Evolutionary conservation across 2,113 vertebrate genomes (phyloP).

Genomic region (Pelobates fuscus): DNA sequence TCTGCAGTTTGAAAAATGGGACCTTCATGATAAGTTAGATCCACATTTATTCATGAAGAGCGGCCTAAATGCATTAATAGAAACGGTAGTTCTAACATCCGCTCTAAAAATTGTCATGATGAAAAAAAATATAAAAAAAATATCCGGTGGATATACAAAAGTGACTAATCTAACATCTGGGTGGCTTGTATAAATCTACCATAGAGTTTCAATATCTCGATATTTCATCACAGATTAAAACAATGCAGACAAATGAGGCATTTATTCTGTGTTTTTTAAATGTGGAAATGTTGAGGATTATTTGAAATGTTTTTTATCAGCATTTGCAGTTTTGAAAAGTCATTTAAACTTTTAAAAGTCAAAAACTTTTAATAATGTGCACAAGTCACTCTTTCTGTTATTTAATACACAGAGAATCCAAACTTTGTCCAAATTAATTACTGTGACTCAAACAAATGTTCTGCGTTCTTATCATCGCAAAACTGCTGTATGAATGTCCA

Average conservation of each 20-base stretch:
- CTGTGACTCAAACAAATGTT: no score
- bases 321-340: slow-evolving; percentile 12
- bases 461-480: no score
- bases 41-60: neutral
- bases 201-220: slow-evolving; percentile 26
- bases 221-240: slow-evolving; percentile 26
- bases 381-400: neutral
- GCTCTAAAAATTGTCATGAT: neutral
- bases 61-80: neutral
- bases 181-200: slow-evolving; percentile 15
- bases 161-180: slow-evolving; percentile 42
- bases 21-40: neutral
- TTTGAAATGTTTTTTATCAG: neutral
- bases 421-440: no score
- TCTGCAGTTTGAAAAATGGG: neutral
- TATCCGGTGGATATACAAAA: slow-evolving; percentile 17
- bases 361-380: slow-evolving; percentile 12
- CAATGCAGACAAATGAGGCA: slow-evolving; percentile 39
- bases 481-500: no score
- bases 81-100: neutral
- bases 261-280: slow-evolving; percentile 2
- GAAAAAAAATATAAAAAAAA: slow-evolving; percentile 17
- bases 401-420: no score
- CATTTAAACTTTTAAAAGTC: neutral
- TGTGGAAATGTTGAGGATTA: slow-evolving; percentile 2